Evolutionary conservation across 2,797 vertebrate species (phyloP), one percentile per base, ranked within the genome.

Genomic region (Lateolabrax maculatus): DNA sequence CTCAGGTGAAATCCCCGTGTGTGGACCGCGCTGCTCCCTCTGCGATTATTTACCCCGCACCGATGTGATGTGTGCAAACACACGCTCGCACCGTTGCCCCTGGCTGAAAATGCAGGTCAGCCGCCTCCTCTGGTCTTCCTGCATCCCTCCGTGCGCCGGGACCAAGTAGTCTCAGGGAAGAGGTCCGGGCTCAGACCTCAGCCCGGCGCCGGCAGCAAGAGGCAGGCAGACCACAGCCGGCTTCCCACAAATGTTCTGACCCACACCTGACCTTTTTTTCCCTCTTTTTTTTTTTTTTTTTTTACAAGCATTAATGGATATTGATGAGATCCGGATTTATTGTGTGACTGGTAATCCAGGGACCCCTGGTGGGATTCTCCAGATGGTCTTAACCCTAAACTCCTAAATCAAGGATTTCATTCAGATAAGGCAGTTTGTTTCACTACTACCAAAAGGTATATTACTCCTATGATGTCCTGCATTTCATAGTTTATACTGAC

Each of bases 61-160:
- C 44, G 62, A 56, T 93, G 92, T 48, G 62, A 56, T 93, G 92
- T 95, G 93, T 93, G 90, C 93, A 95, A 95, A 96, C 94, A 95
- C 77, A 77, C 49, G 21, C 44, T 16, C n/a, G 84, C 39, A 0
- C 61, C 91, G 89, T 80, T 93, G 82, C 79, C 80, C 85, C 52
- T 71, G 80, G 78, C 52, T 71, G 29, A 75, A 56, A 48, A n/a
- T 19, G 41, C 71, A 66, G 48, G 52, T 25, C 73, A 78, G n/a
- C n/a, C n/a, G n/a, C n/a, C n/a, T n/a, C n/a, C n/a, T n/a, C n/a
- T n/a, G n/a, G n/a, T n/a, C n/a, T n/a, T n/a, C n/a, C n/a, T n/a
- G n/a, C n/a, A n/a, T n/a, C n/a, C n/a, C n/a, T n/a, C n/a, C n/a
- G n/a, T n/a, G n/a, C n/a, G n/a, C n/a, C n/a, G n/a, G n/a, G 13